phyloP scores from a whole-genome alignment of 2,888 invertebrate genomes.

The Sylvicola fuscatus region DNA sequence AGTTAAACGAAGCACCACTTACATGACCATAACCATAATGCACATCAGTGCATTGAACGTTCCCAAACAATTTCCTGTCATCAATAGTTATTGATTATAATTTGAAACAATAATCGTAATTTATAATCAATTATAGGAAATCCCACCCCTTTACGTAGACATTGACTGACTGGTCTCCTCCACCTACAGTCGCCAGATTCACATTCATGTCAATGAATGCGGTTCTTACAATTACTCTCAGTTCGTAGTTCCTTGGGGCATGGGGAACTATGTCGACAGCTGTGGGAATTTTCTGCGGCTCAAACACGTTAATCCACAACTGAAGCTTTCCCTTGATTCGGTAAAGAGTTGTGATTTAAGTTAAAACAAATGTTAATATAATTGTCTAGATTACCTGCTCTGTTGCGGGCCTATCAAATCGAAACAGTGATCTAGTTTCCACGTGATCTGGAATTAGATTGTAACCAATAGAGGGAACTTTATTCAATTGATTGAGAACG shows the following conservation, averaged over 20 bases:
- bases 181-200: slow-evolving; percentile 34
- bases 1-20: slow-evolving; percentile 74
- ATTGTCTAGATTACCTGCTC: slow-evolving; percentile 34
- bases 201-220: slow-evolving; percentile 15
- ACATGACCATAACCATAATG: slow-evolving; percentile 48
- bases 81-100: background rate
- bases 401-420: slow-evolving; percentile 49
- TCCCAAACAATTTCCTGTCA: slow-evolving; percentile 21
- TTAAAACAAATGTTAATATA: background rate
- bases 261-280: slow-evolving; percentile 57
- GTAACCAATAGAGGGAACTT: slow-evolving; percentile 57
- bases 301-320: slow-evolving; percentile 80
- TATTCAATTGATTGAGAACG: slow-evolving; percentile 52
- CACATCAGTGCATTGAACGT: slow-evolving; percentile 60
- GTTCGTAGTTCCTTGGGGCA: slow-evolving; percentile 42
- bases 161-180: slow-evolving; percentile 57
- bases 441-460: slow-evolving; percentile 78
- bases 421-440: slow-evolving; percentile 63
- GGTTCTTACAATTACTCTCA: slow-evolving; percentile 46
- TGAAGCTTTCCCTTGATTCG: slow-evolving; percentile 66
- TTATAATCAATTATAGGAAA: no score
- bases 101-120: background rate
- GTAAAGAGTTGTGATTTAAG: background rate
- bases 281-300: slow-evolving; percentile 39
- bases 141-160: slow-evolving; percentile 56